A percentile compares a stretch with the other conserved stretches of the same genome.
Evolutionary conservation across 2,888 invertebrate genomes (phyloP).

Genomic region (Cephus sareptanus): DNA sequence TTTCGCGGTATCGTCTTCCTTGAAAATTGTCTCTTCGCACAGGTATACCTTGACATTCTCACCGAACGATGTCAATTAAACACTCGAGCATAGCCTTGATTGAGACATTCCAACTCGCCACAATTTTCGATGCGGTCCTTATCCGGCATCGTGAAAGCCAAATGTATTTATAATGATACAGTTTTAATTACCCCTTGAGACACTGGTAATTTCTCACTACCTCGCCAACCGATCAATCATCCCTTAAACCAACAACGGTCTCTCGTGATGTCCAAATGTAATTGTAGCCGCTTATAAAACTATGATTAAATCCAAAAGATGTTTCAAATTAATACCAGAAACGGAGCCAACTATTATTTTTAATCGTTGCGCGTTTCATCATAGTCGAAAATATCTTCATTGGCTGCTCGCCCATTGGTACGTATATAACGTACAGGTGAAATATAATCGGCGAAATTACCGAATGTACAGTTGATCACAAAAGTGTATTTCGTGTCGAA

Average conservation of each 20-base stretch:
- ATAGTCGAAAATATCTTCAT: neutral
- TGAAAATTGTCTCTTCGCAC: neutral
- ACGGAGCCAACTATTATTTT: neutral
- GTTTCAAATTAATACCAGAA: neutral
- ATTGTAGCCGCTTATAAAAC: neutral
- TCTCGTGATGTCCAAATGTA: neutral
- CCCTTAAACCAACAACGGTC: neutral
- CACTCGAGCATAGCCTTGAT: conserved; percentile 46
- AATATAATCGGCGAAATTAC: neutral
- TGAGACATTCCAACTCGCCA: conserved; percentile 59
- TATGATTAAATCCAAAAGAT: neutral
- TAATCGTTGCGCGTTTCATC: neutral
- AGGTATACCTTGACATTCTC: conserved; percentile 51
- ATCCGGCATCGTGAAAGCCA: conserved; percentile 31
- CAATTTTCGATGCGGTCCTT: conserved; percentile 37
- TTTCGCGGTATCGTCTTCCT: neutral
- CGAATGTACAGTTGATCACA: neutral
- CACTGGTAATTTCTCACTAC: neutral
- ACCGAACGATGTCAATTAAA: conserved; percentile 48
- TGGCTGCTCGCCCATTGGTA: neutral
- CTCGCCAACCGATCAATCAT: neutral
- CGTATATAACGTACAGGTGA: neutral
- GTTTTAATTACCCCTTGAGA: conserved; percentile 14
- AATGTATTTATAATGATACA: conserved; percentile 40
- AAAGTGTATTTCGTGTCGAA: neutral